A percentile compares a stretch with the other conserved stretches of the same genome.
Conservation (phyloP, 2,888 invertebrate genomes). For the Pollenia labialis region DNA sequence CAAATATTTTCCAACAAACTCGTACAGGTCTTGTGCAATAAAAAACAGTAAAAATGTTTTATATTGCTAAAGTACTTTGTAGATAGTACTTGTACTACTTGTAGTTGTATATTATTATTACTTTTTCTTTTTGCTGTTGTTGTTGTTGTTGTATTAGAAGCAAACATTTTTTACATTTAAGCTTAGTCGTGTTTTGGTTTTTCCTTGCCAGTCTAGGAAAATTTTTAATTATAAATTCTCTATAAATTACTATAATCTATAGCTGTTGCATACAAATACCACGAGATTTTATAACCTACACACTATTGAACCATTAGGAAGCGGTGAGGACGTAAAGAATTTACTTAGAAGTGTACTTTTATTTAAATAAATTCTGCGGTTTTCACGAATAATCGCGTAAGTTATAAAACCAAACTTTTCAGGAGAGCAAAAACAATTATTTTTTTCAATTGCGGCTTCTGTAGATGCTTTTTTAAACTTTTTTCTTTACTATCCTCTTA, state of each 20-base stretch:
- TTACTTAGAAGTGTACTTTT: background rate
- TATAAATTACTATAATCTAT: conserved; percentile 73
- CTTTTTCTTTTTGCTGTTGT: conserved; percentile 3
- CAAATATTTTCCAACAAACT: conserved; percentile 50
- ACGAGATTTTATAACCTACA: conserved; percentile 60
- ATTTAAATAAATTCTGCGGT: background rate
- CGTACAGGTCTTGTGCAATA: background rate
- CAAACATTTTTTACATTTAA: conserved; percentile 62
- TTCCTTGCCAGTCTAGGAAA: conserved; percentile 64
- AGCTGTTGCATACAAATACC: conserved; percentile 62
- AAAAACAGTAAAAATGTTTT: conserved; percentile 32
- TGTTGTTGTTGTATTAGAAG: conserved; percentile 38
- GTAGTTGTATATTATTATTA: background rate
- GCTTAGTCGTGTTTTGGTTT: conserved; percentile 65
- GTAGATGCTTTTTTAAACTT: too few relatives aligned
- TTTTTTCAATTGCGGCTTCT: too few relatives aligned
- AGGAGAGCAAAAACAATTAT: too few relatives aligned
- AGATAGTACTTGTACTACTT: background rate
- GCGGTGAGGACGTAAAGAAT: background rate
- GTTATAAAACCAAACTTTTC: too few relatives aligned
- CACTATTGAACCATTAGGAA: conserved; percentile 46
- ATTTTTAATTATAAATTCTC: conserved; percentile 73
- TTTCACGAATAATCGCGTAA: too few relatives aligned
- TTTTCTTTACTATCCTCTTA: too few relatives aligned
- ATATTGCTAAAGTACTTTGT: conserved; percentile 9